phyloP scores from a whole-genome alignment of 2,888 invertebrate genomes.

The Diachrysia chrysitis region DNA sequence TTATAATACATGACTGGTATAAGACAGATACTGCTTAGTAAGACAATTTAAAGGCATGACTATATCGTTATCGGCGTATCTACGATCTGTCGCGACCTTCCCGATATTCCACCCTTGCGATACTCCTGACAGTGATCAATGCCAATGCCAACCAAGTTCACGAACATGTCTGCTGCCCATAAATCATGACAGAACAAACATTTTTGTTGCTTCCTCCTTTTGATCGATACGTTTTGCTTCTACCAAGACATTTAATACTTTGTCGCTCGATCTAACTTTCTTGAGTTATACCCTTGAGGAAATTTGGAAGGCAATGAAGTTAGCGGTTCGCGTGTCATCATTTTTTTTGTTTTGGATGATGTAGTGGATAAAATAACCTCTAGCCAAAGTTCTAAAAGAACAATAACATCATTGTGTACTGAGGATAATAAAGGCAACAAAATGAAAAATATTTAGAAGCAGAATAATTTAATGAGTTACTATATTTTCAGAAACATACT shows the following conservation, averaged over 20 bases:
- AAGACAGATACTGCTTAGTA: too few species aligned
- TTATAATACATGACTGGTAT: too few species aligned
- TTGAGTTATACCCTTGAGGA: constrained; percentile 18
- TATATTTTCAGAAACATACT: not conserved
- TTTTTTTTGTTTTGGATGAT: not conserved
- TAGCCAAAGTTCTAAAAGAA: not conserved
- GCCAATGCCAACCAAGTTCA: constrained; percentile 67
- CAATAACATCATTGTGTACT: not conserved
- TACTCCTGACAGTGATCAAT: constrained; percentile 58
- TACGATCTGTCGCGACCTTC: not conserved
- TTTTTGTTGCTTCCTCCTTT: constrained; percentile 63
- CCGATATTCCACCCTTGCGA: constrained; percentile 31
- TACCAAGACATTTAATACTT: constrained; percentile 29
- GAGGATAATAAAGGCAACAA: not conserved
- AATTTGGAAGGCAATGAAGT: constrained; percentile 3
- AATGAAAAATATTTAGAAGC: constrained; percentile 1
- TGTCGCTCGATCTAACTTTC: constrained; percentile 3
- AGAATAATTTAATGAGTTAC: constrained; percentile 4
- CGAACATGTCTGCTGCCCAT: constrained; percentile 63
- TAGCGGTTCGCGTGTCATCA: not conserved
- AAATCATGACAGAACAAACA: constrained; percentile 71
- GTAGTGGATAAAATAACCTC: not conserved
- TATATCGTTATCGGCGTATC: not conserved
- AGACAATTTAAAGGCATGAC: not conserved
- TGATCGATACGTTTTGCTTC: constrained; percentile 61